Percentiles rank a stretch among this genome's conserved stretches.
These are phyloP conservation scores for Antheraea yamamai DNA, from an alignment of 2,888 invertebrate genomes.

Conservation along the genomic window DNA sequence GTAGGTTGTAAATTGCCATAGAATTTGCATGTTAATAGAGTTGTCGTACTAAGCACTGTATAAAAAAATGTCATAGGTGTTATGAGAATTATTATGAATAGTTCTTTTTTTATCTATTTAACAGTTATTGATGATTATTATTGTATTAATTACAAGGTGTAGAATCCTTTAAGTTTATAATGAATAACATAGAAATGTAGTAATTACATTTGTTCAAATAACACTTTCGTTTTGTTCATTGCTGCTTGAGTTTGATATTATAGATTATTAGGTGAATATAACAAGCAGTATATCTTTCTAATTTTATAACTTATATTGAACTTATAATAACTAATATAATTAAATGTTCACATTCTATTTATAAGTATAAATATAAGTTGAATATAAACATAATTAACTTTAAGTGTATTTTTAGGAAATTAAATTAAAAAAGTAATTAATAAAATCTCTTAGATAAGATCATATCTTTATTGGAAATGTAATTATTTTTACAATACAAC, in stretches of 20 bases:
- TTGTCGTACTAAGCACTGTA: neutral
- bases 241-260: no score
- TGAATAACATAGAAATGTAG: no score
- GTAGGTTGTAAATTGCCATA: no score
- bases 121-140: no score
- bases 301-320: neutral
- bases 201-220: no score
- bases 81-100: no score
- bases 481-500: conserved; percentile 10
- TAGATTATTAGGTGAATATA: neutral
- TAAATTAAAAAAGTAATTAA: neutral
- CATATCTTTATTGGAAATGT: conserved; percentile 3
- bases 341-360: neutral
- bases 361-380: neutral
- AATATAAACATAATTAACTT: neutral
- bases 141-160: neutral
- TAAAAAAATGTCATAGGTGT: neutral
- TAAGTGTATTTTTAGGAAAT: neutral
- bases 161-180: neutral
- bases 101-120: no score
- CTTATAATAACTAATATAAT: neutral
- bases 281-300: neutral
- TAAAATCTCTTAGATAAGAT: neutral
- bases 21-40: neutral
- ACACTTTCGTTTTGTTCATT: no score